phyloP scores from a whole-genome alignment of 37 sponge, comb jelly and placozoan species.

The Trichoplax adhaerens region DNA sequence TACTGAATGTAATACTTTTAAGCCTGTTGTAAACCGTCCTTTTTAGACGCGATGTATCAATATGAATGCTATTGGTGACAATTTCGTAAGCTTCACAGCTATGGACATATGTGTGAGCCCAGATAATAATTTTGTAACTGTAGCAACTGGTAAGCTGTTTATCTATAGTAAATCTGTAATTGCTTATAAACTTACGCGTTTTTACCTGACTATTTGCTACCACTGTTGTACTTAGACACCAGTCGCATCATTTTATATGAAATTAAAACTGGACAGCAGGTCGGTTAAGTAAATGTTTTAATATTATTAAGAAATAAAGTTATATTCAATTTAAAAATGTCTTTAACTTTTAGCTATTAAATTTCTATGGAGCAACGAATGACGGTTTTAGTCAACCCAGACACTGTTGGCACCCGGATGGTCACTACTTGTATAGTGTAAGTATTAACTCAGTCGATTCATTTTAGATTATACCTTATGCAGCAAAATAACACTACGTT shows the following conservation, averaged over 20 bases:
- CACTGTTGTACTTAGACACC: slow-evolving; percentile 19
- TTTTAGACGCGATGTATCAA: slow-evolving; percentile 42
- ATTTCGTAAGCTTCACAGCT: slow-evolving; percentile 63
- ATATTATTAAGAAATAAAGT: background rate
- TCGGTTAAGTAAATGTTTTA: background rate
- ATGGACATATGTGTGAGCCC: slow-evolving; percentile 70
- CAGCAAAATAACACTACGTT: background rate
- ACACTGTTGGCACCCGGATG: slow-evolving; percentile 75
- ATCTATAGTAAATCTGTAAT: too few relatives aligned
- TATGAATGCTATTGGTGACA: slow-evolving; percentile 63
- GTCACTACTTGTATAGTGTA: slow-evolving; percentile 69
- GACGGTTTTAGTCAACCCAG: slow-evolving; percentile 69
- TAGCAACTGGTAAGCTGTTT: slow-evolving; percentile 53
- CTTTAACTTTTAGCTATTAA: background rate
- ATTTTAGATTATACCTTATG: background rate
- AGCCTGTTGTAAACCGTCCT: background rate
- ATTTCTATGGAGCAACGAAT: slow-evolving; percentile 68
- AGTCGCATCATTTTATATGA: slow-evolving; percentile 45
- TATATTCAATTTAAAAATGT: background rate
- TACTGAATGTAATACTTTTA: background rate
- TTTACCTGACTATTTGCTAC: too few relatives aligned
- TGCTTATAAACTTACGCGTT: too few relatives aligned
- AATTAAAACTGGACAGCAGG: slow-evolving; percentile 45
- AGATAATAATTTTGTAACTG: slow-evolving; percentile 26
- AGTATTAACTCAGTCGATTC: slow-evolving; percentile 7